Conservation (phyloP, 2,888 invertebrate genomes). For the Drosophila austrosaltans region DNA sequence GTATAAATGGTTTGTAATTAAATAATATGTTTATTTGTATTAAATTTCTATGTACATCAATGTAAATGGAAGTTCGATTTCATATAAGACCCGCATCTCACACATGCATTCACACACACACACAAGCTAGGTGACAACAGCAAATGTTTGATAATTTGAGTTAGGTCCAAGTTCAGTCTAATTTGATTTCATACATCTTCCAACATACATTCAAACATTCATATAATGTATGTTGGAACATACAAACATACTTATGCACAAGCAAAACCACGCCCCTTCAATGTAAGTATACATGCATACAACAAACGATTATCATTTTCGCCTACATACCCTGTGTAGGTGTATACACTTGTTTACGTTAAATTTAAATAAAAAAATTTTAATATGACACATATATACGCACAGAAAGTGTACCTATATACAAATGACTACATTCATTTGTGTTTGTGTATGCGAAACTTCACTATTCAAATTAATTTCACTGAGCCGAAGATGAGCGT, state of each 20-base stretch:
- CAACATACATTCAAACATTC: not conserved
- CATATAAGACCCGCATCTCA: too few relatives aligned
- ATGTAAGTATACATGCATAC: constrained; percentile 10
- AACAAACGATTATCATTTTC: constrained; percentile 2
- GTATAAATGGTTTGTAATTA: not conserved
- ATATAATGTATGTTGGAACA: not conserved
- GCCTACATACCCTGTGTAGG: not conserved
- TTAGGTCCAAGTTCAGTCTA: not conserved
- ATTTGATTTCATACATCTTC: constrained; percentile 9
- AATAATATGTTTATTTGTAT: constrained; percentile 1
- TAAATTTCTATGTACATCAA: not conserved
- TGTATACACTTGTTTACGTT: not conserved
- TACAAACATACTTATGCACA: constrained; percentile 5
- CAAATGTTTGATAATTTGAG: constrained; percentile 12
- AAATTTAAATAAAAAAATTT: not conserved
- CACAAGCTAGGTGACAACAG: constrained; percentile 2
- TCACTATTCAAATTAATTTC: constrained; percentile 13
- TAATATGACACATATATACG: constrained; percentile 4
- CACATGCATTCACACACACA: not conserved
- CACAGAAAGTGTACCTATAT: not conserved
- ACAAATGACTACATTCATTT: not conserved
- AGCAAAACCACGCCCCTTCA: constrained; percentile 9
- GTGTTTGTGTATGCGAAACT: constrained; percentile 2
- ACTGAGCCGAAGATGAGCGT: constrained; percentile 5
- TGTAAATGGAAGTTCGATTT: not conserved